Evolutionary conservation across 2,113 vertebrate species (phyloP).

Genomic region (Boleophthalmus pectinirostris): DNA sequence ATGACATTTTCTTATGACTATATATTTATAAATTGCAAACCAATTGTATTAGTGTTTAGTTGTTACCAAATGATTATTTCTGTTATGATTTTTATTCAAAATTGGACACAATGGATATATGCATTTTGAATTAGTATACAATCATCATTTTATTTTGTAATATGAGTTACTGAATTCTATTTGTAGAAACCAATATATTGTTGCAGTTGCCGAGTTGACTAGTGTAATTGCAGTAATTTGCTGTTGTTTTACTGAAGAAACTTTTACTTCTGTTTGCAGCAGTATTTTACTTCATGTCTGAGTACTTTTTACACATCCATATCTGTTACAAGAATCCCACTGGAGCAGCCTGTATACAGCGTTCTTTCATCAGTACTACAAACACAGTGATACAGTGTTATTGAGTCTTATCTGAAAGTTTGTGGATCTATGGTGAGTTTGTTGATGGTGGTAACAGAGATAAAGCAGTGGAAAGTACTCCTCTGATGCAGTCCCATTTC

Average conservation of each 20-base stretch:
- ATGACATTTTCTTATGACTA: no score
- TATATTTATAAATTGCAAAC: no score
- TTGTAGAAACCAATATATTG: no score
- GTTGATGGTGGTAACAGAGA: constrained; percentile 43
- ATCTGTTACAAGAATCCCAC: constrained; percentile 34
- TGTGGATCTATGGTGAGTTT: constrained; percentile 48
- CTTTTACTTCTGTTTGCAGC: not conserved
- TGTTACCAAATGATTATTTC: no score
- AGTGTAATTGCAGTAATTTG: not conserved
- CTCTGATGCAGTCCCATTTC: constrained; percentile 52
- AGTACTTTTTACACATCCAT: constrained; percentile 18
- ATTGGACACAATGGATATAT: no score
- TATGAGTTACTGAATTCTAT: no score
- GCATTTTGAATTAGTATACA: no score
- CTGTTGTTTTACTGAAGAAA: not conserved
- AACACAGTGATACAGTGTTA: constrained; percentile 39
- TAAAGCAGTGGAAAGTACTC: constrained; percentile 41
- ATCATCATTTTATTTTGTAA: no score
- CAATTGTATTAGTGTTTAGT: no score
- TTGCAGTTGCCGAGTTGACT: no score
- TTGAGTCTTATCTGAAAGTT: constrained; percentile 36
- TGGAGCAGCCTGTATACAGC: constrained; percentile 40
- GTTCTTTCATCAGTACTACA: constrained; percentile 46
- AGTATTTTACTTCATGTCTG: not conserved
- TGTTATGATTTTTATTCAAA: no score